phyloP scores from a whole-genome alignment of 2,113 vertebrate genomes.

The Gnathonemus echidnorhynchus region DNA sequence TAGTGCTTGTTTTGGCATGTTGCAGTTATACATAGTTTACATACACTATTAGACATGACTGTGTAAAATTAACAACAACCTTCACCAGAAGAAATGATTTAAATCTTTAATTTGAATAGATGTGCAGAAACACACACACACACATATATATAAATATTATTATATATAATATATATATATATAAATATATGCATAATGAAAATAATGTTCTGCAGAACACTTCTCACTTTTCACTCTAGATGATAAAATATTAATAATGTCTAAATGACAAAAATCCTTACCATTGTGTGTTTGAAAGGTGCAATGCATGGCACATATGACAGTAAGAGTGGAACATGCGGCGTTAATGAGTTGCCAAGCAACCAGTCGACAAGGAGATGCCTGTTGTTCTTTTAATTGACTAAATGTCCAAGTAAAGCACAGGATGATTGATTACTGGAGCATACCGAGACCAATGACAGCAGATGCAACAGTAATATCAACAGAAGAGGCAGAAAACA shows the following conservation, averaged over 20 bases:
- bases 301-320: not conserved
- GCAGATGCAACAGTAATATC: not conserved
- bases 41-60: not conserved
- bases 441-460: not conserved
- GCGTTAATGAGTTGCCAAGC: not conserved
- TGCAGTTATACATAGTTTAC: not conserved
- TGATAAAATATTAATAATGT: not conserved
- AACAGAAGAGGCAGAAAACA: not conserved
- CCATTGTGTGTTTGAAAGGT: not conserved
- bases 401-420: not conserved
- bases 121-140: not conserved
- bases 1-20: not conserved
- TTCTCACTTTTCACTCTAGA: not conserved
- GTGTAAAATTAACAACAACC: not conserved
- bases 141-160: not conserved
- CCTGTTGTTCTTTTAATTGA: constrained; percentile 1
- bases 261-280: not conserved
- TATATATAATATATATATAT: not conserved
- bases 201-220: not conserved
- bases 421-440: constrained; percentile 7
- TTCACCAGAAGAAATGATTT: not conserved
- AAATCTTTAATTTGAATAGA: not conserved
- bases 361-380: not conserved
- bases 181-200: too few relatives aligned
- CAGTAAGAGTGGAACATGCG: not conserved